Evolutionary conservation across 2,888 invertebrate genomes (phyloP).

Genomic region (Steinernema scapterisci): DNA sequence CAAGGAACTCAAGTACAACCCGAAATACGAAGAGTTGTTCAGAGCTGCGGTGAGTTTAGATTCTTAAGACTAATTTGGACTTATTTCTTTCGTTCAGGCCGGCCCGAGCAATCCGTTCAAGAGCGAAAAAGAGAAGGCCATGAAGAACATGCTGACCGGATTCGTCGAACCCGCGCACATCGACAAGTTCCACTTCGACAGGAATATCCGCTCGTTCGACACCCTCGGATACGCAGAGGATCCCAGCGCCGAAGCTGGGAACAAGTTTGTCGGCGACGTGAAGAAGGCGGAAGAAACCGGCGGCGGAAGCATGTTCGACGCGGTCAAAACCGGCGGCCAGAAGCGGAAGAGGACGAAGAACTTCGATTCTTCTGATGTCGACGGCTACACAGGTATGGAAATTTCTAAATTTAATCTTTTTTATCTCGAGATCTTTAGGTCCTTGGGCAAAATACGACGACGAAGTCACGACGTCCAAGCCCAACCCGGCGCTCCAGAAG

Average conservation of each 20-base stretch:
- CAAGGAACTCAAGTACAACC: constrained; percentile 86
- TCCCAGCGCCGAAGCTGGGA: constrained; percentile 78
- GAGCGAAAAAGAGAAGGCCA: constrained; percentile 84
- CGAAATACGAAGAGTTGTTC: constrained; percentile 90
- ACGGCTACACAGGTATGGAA: constrained; percentile 82
- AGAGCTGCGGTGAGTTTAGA: constrained; percentile 70
- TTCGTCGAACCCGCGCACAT: constrained; percentile 92
- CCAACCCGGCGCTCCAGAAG: constrained; percentile 88
- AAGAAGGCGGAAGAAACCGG: constrained; percentile 51
- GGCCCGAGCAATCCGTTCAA: constrained; percentile 92
- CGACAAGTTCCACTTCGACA: constrained; percentile 77
- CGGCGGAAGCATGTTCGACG: constrained; percentile 81
- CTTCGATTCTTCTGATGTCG: constrained; percentile 86
- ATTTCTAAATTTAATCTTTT: neutral
- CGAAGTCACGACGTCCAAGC: constrained; percentile 85
- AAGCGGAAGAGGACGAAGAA: constrained; percentile 81
- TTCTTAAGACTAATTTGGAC: neutral
- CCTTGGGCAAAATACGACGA: constrained; percentile 96
- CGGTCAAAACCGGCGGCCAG: constrained; percentile 66
- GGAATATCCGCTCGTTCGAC: constrained; percentile 63
- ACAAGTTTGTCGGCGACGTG: constrained; percentile 59
- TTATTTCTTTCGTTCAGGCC: no score
- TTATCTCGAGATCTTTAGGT: constrained; percentile 38
- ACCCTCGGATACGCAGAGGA: constrained; percentile 82
- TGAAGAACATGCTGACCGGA: constrained; percentile 88